Evolutionary conservation across 2,797 vertebrate genomes (phyloP), one percentile per base, ranked within the genome.

Genomic region (Salarias fasciatus): DNA sequence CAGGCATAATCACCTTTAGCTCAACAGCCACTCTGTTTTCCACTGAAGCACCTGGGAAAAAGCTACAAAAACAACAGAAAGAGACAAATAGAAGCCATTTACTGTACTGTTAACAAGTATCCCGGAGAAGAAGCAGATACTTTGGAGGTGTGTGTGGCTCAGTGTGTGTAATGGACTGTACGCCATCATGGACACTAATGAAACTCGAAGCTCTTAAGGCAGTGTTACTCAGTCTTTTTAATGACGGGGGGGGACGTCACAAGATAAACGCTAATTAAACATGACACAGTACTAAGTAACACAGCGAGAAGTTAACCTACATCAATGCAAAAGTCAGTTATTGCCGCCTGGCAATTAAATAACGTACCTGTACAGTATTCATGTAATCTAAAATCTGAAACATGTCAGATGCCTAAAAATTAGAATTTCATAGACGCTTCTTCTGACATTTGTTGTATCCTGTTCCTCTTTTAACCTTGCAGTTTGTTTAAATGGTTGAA

Each of bases 101-200:
- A 24, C 3, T 24, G 18, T 24, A 24, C 18, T 3, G 18, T 24
- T 24, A 24, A 24, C 18, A 24, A 24, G 18, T 24, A 2, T 24
- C 18, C 18, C 18, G 24, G 2, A 24, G 18, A 24, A 3, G 18
- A 24, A 24, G 18, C 18, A 24, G 18, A 24, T 24, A 24, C 18
- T 24, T 24, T 18, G 18, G 24, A 24, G 18, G n/a, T 53, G 55
- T 47, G 9, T 56, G 30, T 56, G 18, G 28, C 18, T 30, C 35
- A 12, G 35, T 38, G 52, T 53, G 62, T 63, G 53, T 70, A 79
- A 74, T 68, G 66, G 46, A 49, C 24, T 11, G 6, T 61, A 71
- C 55, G 76, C 11, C 43, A 72, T 77, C 45, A 36, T 43, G 48
- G 58, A 58, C 47, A 15, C 55, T 74, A 45, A 71, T 79, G 58